These are phyloP conservation scores for Desmodus rotundus DNA, from an alignment of 2,113 vertebrate genomes.

Conservation along the genomic window DNA sequence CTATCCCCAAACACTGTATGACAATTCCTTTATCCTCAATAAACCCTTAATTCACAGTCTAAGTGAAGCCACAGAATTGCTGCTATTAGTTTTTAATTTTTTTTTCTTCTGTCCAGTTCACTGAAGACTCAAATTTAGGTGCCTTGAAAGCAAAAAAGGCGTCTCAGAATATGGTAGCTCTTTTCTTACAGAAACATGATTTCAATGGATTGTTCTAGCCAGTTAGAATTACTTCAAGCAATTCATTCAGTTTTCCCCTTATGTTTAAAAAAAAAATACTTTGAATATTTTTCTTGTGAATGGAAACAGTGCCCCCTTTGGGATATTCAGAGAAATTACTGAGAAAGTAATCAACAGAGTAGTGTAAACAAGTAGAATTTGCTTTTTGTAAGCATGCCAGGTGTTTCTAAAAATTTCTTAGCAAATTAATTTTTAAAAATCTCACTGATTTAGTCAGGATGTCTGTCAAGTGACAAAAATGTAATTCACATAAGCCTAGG, in stretches of 20 bases:
- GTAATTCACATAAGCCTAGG: not conserved
- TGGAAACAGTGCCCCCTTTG: constrained; percentile 45
- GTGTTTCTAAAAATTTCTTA: not conserved
- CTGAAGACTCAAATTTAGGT: not conserved
- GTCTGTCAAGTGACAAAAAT: not conserved
- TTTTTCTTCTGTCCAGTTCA: not conserved
- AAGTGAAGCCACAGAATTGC: not conserved
- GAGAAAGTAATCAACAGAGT: not conserved
- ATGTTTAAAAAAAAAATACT: not conserved
- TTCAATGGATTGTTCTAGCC: constrained; percentile 26
- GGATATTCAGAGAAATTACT: constrained; percentile 12
- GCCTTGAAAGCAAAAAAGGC: not conserved
- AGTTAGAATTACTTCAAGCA: not conserved
- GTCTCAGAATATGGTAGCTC: not conserved
- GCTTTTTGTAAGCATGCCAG: not conserved
- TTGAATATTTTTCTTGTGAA: not conserved
- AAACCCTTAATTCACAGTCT: not conserved
- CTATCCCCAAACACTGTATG: not conserved
- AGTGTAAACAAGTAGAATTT: not conserved
- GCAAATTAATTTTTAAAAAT: not conserved
- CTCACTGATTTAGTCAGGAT: not conserved
- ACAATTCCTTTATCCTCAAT: not conserved
- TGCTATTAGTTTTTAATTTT: not conserved
- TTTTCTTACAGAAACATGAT: not conserved
- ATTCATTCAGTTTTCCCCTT: not conserved